These are phyloP conservation scores for Drosophila littoralis DNA, from an alignment of 1,140 invertebrate genomes.

Conservation along the genomic window DNA sequence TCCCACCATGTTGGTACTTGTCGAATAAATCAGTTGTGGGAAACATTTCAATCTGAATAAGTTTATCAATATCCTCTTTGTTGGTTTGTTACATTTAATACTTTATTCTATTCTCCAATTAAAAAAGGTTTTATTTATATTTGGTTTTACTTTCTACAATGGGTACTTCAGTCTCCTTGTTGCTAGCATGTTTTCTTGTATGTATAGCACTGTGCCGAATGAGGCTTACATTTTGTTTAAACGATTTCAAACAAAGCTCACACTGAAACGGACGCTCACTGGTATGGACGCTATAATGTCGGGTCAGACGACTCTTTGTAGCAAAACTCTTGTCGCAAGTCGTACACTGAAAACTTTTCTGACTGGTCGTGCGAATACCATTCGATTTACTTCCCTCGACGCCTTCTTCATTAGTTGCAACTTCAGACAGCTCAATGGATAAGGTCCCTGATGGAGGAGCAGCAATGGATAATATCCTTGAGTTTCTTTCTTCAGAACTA, in stretches of 20 bases:
- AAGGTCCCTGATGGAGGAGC: no score
- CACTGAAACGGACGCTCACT: background rate
- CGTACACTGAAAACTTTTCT: background rate
- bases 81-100: no score
- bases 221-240: background rate
- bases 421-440: background rate
- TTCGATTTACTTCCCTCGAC: background rate
- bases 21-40: no score
- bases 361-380: background rate
- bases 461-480: no score
- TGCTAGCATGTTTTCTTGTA: background rate
- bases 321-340: slow-evolving; percentile 1
- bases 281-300: background rate
- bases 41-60: no score
- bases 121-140: no score
- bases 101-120: no score
- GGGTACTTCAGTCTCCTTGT: no score
- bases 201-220: background rate
- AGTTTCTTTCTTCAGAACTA: no score
- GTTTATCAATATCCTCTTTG: no score
- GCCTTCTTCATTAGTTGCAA: background rate
- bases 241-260: background rate
- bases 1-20: no score
- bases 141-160: no score
- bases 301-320: background rate